A percentile compares a stretch with the other conserved stretches of the same genome.
Evolutionary conservation across 1,140 invertebrate genomes (phyloP).

Genomic region (Chrysopa pallens): DNA sequence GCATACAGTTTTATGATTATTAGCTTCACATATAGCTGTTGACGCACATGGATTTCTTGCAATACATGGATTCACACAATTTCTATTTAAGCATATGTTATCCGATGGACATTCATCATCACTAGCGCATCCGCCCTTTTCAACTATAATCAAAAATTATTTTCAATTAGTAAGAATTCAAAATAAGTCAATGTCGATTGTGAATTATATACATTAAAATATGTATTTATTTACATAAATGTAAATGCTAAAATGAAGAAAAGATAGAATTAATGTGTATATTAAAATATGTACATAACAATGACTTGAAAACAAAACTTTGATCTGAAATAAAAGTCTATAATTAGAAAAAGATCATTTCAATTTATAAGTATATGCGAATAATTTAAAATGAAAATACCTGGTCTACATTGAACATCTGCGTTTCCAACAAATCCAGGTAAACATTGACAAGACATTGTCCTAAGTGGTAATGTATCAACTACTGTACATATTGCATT

Average conservation of each 20-base stretch:
- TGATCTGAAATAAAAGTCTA: no score
- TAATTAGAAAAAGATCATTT: no score
- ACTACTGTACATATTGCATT: conserved; percentile 66
- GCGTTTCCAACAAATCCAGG: conserved; percentile 68
- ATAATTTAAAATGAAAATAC: conserved; percentile 24
- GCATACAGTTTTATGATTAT: conserved; percentile 58
- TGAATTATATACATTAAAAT: no score
- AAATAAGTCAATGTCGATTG: no score
- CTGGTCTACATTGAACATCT: conserved; percentile 56
- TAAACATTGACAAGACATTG: conserved; percentile 71
- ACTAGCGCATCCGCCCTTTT: conserved; percentile 42
- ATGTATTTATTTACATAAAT: no score
- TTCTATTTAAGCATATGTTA: conserved; percentile 51
- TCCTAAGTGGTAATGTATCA: conserved; percentile 67
- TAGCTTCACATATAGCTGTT: conserved; percentile 58
- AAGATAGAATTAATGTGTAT: no score
- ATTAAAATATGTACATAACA: no score
- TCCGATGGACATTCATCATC: conserved; percentile 52
- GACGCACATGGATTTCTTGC: conserved; percentile 55
- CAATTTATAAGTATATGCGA: no score
- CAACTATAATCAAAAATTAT: conserved; percentile 6
- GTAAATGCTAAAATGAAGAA: no score
- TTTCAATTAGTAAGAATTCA: no score
- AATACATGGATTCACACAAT: conserved; percentile 60
- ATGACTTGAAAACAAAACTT: no score